Evolutionary conservation across 2,113 vertebrate species (phyloP), one percentile per base, ranked within the genome.

Genomic region (Strigops habroptila): DNA sequence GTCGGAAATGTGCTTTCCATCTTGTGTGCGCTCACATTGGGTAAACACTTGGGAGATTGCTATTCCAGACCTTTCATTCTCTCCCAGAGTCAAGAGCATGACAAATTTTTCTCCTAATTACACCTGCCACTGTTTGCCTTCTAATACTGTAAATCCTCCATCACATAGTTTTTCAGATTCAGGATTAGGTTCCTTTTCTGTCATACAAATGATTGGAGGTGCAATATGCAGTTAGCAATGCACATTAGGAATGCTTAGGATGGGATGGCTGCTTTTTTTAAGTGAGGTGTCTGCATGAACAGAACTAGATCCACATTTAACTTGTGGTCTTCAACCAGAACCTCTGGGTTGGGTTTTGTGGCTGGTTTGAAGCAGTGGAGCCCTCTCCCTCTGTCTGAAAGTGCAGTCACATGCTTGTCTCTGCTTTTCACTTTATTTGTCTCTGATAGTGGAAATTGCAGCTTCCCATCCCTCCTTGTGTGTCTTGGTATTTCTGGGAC

Each of bases 81-180:
- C 98, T 98, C 96, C 97, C 94, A 96, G 98, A 98, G 98, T 98
- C 95, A 98, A 98, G 98, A 99, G 98, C 98, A 98, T 98, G 98
- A 98, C 98, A 98, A 98, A 98, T 99, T 98, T 98, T 98, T 98
- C 97, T 98, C 98, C 98, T 99, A 98, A 99, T 99, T 99, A 99
- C 98, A 98, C 98, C 98, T 98, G 97, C 98, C 98, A 98, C 98
- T 98, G 98, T 98, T 98, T 99, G 98, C 98, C 98, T 98, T 98
- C 98, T 98, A 98, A 98, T 98, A 98, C 98, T 98, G 98, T 98
- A 99, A 99, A 99, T 98, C 98, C 98, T 98, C 98, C 98, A 97
- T 98, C 98, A 98, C 97, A 97, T 98, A 97, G 97, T 98, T 98
- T 98, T 98, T 98, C 97, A 95, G 97, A 98, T 98, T 98, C 92